Percentiles rank a stretch among this genome's conserved stretches.
Evolutionary conservation across 2,797 vertebrate genomes (phyloP).

Genomic region (Champsocephalus esox): DNA sequence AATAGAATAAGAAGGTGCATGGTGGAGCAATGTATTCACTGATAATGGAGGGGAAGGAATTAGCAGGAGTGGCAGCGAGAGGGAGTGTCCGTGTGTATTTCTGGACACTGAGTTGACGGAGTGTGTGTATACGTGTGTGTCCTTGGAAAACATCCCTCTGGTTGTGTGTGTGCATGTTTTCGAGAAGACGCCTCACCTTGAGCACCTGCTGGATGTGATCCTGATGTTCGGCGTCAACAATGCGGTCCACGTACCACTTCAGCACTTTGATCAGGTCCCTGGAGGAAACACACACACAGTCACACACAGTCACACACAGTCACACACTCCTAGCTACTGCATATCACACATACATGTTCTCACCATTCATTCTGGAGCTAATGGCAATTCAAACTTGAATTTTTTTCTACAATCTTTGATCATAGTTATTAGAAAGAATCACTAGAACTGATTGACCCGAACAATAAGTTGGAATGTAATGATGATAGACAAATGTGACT

Average conservation of each 20-base stretch:
- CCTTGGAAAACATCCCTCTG: background rate
- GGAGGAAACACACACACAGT: conserved; percentile 40
- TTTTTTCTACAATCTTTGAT: too few relatives aligned
- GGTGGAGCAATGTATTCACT: conserved; percentile 7
- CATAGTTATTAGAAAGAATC: too few relatives aligned
- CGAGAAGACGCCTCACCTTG: conserved; percentile 86
- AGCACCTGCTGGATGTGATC: conserved; percentile 97
- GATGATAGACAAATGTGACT: too few relatives aligned
- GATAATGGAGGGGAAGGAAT: conserved; percentile 37
- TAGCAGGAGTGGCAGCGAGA: conserved; percentile 27
- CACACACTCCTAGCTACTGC: conserved; percentile 23
- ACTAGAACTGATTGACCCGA: too few relatives aligned
- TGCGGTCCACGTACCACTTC: conserved; percentile 99
- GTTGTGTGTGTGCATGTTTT: background rate
- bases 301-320: conserved; percentile 37
- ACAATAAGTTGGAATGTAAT: too few relatives aligned
- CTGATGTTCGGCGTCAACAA: conserved; percentile 95
- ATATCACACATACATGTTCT: conserved; percentile 5
- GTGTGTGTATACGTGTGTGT: background rate
- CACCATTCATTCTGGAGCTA: background rate
- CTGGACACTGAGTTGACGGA: background rate
- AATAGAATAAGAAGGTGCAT: conserved; percentile 38
- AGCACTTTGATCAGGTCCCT: conserved; percentile 99
- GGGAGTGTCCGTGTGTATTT: conserved; percentile 40
- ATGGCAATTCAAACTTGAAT: too few relatives aligned